Percentiles rank a stretch among this genome's conserved stretches.
These are phyloP conservation scores for Anastrepha ludens DNA, from an alignment of 1,140 invertebrate genomes.

Conservation along the genomic window DNA sequence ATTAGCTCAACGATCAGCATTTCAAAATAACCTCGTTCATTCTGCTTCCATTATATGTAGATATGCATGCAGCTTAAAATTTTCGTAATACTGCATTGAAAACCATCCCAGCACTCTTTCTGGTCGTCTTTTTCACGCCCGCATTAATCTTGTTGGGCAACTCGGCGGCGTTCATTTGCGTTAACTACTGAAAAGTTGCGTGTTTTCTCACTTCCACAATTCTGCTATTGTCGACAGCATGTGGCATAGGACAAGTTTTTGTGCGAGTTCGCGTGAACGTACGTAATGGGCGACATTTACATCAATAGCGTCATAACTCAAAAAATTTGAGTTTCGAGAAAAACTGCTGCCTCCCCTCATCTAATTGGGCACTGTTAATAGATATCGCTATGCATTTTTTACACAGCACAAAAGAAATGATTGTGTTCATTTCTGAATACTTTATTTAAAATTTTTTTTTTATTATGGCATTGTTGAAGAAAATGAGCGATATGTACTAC, in stretches of 20 bases:
- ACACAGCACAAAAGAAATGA: too few relatives aligned
- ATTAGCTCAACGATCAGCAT: background rate
- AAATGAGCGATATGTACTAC: too few relatives aligned
- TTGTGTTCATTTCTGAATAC: too few relatives aligned
- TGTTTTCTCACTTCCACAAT: background rate
- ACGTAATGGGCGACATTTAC: too few relatives aligned
- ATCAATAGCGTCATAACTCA: too few relatives aligned
- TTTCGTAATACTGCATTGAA: background rate
- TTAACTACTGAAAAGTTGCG: constrained; percentile 6
- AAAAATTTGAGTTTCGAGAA: too few relatives aligned
- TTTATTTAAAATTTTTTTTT: too few relatives aligned
- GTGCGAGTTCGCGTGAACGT: background rate
- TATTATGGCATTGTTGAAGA: too few relatives aligned
- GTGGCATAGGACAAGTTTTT: background rate
- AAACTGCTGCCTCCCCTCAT: too few relatives aligned
- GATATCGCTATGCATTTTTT: too few relatives aligned
- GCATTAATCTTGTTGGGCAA: background rate
- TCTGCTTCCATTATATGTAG: background rate
- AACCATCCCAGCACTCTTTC: background rate
- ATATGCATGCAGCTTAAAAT: background rate
- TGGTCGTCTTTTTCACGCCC: background rate
- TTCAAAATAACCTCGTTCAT: background rate
- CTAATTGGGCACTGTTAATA: too few relatives aligned
- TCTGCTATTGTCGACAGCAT: background rate
- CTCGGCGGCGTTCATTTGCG: background rate